Base-by-base conservation (phyloP, 2,888 invertebrate genomes). In the Diarsia dahlii region DNA sequence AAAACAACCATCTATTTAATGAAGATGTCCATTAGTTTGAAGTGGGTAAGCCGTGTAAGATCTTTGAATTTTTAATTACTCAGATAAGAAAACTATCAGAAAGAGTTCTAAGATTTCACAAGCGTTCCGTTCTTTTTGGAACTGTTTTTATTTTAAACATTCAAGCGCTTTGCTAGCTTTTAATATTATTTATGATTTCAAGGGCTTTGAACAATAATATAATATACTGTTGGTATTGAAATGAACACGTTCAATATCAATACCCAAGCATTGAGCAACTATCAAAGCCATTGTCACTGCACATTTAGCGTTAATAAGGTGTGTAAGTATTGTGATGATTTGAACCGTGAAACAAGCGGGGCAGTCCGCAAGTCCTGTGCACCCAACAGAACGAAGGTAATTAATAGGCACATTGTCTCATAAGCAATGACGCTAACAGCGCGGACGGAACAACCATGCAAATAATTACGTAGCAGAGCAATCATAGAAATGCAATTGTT, bases 251-350 rank as follows among this genome's bases (percentile, higher is more conserved):
- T n/a, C 10, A 34, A 48, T 48, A 46, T 28, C 3, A 58, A 28
- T 15, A 28, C 1, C 58, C 58, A 60, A 60, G 28, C 28, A 15
- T 28, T 15, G n/a, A 8, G 12, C 28, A 58, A 60, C 3, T 60
- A 58, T 28, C 34, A 9, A 60, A 18, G 18, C 34, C 60, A 60
- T 34, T 50, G 48, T 65, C 34, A 45, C 10, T 18, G n/a, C 15
- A 60, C 18, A 34, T n/a, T 46, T 68, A 34, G n/a, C 48, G 10
- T 10, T 45, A 28, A 8, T 45, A 45, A 45, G 10, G 39, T 13
- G 39, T 71, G 15, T n/a, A n/a, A n/a, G n/a, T 15, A 62, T 62
- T 56, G 15, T 52, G 73, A 52, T 62, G n/a, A 62, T 9, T 50
- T 60, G 45, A 60, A 23, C n/a, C n/a, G 28, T 58, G 45, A 60